Percentiles rank a stretch among this genome's conserved stretches.
phyloP scores from a whole-genome alignment of 2,797 vertebrate species.

The Tenualosa ilisha region DNA sequence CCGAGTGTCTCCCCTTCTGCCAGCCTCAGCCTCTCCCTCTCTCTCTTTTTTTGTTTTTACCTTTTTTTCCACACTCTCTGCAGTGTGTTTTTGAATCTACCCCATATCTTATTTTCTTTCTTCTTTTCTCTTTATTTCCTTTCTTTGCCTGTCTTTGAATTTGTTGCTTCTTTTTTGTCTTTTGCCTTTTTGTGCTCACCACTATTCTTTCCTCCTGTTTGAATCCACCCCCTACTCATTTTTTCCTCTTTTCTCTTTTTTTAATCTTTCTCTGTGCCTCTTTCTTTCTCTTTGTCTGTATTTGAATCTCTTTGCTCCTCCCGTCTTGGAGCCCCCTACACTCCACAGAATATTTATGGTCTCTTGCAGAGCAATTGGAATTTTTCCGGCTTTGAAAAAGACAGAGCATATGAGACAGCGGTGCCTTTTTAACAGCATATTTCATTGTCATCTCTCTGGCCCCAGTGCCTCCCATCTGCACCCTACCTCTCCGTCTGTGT shows the following conservation, averaged over 20 bases:
- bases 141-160: neutral
- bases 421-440: constrained; percentile 2
- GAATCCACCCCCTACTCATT: neutral
- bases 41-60: neutral
- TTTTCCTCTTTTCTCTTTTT: neutral
- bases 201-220: neutral
- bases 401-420: neutral
- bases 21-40: neutral
- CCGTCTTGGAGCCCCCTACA: neutral
- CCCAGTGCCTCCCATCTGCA: neutral
- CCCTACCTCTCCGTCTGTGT: neutral
- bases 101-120: neutral
- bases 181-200: neutral
- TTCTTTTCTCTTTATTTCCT: neutral
- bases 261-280: neutral
- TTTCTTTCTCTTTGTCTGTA: neutral
- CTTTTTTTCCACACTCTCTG: neutral
- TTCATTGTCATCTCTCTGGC: neutral
- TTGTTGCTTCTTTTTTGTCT: neutral
- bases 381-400: constrained; percentile 10
- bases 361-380: constrained; percentile 7
- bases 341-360: constrained; percentile 11
- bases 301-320: neutral
- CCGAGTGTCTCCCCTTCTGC: neutral
- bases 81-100: neutral